A percentile compares a stretch with the other conserved stretches of the same genome.
Evolutionary conservation across 2,888 invertebrate genomes (phyloP).

Genomic region (Latrodectus elegans): DNA sequence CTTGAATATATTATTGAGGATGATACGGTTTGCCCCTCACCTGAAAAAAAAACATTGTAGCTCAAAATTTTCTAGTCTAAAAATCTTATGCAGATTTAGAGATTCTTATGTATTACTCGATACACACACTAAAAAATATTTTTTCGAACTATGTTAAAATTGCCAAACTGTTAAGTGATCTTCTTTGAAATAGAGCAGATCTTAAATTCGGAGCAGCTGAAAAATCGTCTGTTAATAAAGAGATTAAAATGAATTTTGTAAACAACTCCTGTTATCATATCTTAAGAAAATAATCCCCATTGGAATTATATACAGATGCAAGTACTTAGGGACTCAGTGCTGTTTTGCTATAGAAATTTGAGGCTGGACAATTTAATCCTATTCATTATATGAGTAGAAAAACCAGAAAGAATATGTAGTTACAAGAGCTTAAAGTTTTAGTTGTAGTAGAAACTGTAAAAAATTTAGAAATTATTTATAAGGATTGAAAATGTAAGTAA

Average conservation of each 20-base stretch:
- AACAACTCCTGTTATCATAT: constrained; percentile 3
- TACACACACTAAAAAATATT: constrained; percentile 18
- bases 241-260: constrained; percentile 1
- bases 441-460: constrained; percentile 23
- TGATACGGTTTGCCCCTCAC: neutral
- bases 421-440: constrained; percentile 36
- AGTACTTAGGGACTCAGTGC: constrained; percentile 1
- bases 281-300: neutral
- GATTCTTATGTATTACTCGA: neutral
- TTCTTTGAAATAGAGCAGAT: neutral
- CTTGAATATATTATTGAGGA: neutral
- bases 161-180: constrained; percentile 7
- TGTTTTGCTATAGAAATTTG: constrained; percentile 21
- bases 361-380: constrained; percentile 14
- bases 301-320: constrained; percentile 15
- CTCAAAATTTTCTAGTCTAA: neutral
- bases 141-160: neutral
- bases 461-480: constrained; percentile 34
- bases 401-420: constrained; percentile 12
- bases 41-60: neutral
- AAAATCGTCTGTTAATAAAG: neutral
- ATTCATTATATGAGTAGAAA: constrained; percentile 20
- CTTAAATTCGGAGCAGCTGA: neutral
- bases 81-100: constrained; percentile 12
- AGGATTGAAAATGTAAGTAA: constrained; percentile 7